Base-by-base conservation (phyloP, 1,140 invertebrate species). In the Maconellicoccus hirsutus region DNA sequence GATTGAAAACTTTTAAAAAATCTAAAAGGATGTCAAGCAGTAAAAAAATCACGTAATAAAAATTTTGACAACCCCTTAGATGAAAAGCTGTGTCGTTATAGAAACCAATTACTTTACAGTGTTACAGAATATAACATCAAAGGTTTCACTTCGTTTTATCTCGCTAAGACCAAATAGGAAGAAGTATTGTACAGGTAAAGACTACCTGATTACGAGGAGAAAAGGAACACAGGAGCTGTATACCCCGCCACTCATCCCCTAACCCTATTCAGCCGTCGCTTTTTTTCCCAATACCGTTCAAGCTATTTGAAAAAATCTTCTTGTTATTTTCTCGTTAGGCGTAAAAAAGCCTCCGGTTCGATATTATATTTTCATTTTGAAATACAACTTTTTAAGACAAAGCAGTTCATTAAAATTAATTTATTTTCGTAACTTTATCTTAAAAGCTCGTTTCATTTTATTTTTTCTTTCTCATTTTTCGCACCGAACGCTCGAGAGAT, bases 71-170 rank as follows among this genome's bases (percentile, higher is more conserved):
- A 52, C 42, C n/a, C 42, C 42, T 52, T 14, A 52, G 6, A 2
- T 19, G 29, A 52, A 52, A 52, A 52, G 42, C 42, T 52, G 42
- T 19, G 42, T 52, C 42, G 42, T 52, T 52, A 52, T 52, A 52
- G 42, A 52, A 52, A 52, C 42, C 42, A 52, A 52, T 52, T 52
- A 52, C 42, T 52, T 52, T 52, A 52, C 42, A 52, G 42, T 19
- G 42, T 52, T 52, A 52, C 42, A 52, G 42, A 52, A 52, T 16
- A 52, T 52, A 52, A 52, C 42, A 52, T 52, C 42, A 52, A 52
- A 52, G 42, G 42, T 52, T 52, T 52, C 42, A 19, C 6, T 52
- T 52, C 42, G 42, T 52, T 52, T 52, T 52, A 52, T 52, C 42
- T 52, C 42, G 42, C 42, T 52, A 8, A 52, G 16, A 52, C 42